Conservation (phyloP, 2,888 invertebrate genomes). For the Euspilapteryx auroguttella region DNA sequence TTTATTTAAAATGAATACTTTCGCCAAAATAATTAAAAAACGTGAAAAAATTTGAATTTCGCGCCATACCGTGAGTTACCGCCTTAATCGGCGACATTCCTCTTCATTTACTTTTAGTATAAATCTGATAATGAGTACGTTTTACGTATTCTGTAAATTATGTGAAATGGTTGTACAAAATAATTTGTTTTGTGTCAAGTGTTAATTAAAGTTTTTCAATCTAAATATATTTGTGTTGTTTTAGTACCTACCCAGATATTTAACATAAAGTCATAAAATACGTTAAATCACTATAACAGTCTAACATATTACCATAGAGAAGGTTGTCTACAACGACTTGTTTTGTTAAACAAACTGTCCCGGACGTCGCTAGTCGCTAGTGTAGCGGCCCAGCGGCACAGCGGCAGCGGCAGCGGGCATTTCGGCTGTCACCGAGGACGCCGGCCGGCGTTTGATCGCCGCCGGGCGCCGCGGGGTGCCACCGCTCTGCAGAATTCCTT, state of each 20-base stretch:
- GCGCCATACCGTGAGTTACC: too few species aligned
- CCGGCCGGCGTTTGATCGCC: constrained; percentile 27
- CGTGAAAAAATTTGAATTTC: too few species aligned
- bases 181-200: constrained; percentile 39
- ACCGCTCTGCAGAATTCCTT: constrained; percentile 38
- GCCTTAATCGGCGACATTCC: too few species aligned
- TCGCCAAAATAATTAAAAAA: too few species aligned
- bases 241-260: neutral
- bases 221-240: constrained; percentile 12
- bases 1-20: too few species aligned
- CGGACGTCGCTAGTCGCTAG: constrained; percentile 52
- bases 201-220: constrained; percentile 45
- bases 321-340: too few species aligned
- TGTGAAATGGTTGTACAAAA: constrained; percentile 41
- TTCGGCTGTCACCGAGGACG: constrained; percentile 49
- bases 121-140: too few species aligned
- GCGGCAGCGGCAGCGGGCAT: constrained; percentile 35
- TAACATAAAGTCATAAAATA: neutral
- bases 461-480: constrained; percentile 45
- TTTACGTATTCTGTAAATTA: too few species aligned
- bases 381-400: constrained; percentile 31
- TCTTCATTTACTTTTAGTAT: too few species aligned
- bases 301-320: too few species aligned
- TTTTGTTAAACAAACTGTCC: constrained; percentile 50
- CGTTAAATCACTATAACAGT: neutral